These are phyloP conservation scores for Triplophysa dalaica DNA, from an alignment of 2,113 vertebrate species.

Conservation along the genomic window DNA sequence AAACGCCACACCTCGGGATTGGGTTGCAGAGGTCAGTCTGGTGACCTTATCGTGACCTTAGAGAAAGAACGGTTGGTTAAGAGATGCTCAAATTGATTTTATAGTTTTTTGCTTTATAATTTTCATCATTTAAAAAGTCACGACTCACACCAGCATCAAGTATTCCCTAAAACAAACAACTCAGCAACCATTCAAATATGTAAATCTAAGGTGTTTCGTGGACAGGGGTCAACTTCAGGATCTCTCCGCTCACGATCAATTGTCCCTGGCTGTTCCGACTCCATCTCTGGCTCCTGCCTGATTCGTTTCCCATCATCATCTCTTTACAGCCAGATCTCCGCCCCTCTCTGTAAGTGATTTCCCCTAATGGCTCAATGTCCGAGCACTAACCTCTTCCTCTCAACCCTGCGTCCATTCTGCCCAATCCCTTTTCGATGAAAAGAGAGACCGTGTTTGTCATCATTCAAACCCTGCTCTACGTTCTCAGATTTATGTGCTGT, in stretches of 20 bases:
- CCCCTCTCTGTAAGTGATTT: conserved; percentile 40
- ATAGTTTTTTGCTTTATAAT: too few species aligned
- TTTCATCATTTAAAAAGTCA: too few species aligned
- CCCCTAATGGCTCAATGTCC: conserved; percentile 49
- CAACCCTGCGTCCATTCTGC: conserved; percentile 20
- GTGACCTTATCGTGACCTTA: conserved; percentile 27
- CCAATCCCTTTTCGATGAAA: conserved; percentile 16
- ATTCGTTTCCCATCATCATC: conserved; percentile 53
- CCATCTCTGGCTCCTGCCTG: conserved; percentile 38
- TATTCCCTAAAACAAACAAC: too few species aligned
- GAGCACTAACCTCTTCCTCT: conserved; percentile 34
- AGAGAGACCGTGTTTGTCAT: conserved; percentile 43
- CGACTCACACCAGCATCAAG: too few species aligned
- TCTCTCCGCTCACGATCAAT: conserved; percentile 30
- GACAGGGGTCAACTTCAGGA: conserved; percentile 5
- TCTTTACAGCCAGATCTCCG: conserved; percentile 29
- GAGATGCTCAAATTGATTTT: too few species aligned
- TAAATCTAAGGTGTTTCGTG: conserved; percentile 4
- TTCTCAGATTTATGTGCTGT: conserved; percentile 55
- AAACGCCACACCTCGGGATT: not conserved
- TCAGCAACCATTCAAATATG: too few species aligned
- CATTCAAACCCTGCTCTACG: conserved; percentile 29
- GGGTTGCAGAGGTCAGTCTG: conserved; percentile 15
- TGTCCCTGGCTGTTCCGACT: conserved; percentile 35
- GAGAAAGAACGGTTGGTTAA: too few species aligned